Percentiles rank a stretch among this genome's conserved stretches.
Conservation (phyloP, 2,888 invertebrate species). For the Cephalotes varians region DNA sequence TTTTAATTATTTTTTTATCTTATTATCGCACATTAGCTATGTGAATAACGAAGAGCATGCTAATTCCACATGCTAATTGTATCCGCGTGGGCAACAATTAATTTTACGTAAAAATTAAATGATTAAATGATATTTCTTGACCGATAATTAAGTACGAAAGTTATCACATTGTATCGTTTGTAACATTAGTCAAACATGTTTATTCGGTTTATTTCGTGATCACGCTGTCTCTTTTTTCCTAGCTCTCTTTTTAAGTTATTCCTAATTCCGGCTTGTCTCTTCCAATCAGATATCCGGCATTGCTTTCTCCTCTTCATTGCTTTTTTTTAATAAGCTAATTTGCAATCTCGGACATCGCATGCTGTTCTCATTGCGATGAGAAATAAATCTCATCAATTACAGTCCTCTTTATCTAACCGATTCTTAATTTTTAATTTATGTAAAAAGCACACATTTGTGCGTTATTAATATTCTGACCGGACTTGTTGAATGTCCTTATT, state of each 20-base stretch:
- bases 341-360: conserved; percentile 11
- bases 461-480: neutral
- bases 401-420: neutral
- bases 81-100: neutral
- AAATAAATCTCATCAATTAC: neutral
- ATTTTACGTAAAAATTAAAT: conserved; percentile 8
- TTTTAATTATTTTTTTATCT: too few relatives aligned
- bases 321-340: conserved; percentile 41
- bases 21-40: conserved; percentile 11
- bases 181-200: neutral
- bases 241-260: conserved; percentile 20
- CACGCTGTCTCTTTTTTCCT: conserved; percentile 4
- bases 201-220: neutral
- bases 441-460: neutral
- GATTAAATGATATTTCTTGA: conserved; percentile 27
- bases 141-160: neutral
- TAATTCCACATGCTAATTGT: conserved; percentile 18
- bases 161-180: neutral
- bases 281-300: conserved; percentile 19
- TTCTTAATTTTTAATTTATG: neutral
- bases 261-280: conserved; percentile 24
- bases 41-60: neutral
- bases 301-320: neutral
- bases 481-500: too few relatives aligned
- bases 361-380: neutral